These are phyloP conservation scores for Apus apus DNA, from an alignment of 2,113 vertebrate species.

Conservation along the genomic window DNA sequence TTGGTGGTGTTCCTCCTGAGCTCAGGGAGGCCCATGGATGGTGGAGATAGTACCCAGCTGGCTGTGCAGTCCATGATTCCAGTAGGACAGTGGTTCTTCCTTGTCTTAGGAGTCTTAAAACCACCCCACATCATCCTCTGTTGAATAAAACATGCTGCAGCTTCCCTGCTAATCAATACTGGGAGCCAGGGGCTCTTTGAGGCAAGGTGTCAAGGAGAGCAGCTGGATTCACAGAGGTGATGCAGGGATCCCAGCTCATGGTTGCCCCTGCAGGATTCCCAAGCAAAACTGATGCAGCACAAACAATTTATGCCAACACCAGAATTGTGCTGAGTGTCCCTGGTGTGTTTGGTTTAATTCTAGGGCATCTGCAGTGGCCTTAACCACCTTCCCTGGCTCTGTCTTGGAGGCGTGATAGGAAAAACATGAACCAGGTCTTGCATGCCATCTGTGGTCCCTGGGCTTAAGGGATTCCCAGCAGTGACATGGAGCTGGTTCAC, in stretches of 20 bases:
- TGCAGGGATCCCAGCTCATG: not conserved
- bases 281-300: not conserved
- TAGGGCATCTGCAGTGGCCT: not conserved
- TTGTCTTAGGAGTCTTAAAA: not conserved
- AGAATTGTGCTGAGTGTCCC: not conserved
- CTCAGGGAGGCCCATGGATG: not conserved
- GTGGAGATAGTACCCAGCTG: not conserved
- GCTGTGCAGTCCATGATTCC: not conserved
- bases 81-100: not conserved
- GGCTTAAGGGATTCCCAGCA: not conserved
- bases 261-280: not conserved
- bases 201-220: not conserved
- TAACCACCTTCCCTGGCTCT: not conserved
- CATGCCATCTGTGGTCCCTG: rapidly evolving
- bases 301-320: not conserved
- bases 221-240: not conserved
- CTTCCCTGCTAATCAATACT: not conserved
- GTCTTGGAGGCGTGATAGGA: not conserved
- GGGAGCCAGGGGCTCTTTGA: not conserved
- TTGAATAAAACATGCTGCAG: not conserved
- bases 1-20: not conserved
- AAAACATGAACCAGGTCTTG: not conserved
- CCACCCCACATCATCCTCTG: not conserved
- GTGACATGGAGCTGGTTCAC: not conserved
- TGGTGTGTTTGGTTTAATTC: not conserved